Base-by-base conservation (phyloP, 37 sponge, comb jelly and placozoan genomes). In the Theonella swinhoei region DNA sequence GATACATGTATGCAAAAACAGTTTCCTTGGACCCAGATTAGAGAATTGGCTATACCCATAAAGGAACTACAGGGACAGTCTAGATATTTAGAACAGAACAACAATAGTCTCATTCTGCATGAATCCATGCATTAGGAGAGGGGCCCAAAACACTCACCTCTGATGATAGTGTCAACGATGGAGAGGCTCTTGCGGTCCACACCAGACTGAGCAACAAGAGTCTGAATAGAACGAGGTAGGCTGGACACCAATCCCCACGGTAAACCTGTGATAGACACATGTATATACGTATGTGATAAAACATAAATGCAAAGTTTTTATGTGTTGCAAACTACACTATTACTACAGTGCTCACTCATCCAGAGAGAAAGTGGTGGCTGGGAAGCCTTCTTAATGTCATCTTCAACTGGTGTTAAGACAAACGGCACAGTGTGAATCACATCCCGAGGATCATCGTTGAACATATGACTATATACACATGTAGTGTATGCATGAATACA, bases 321-420 rank as follows among this genome's bases (percentile, higher is more conserved):
- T 66, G n/a, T n/a, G n/a, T n/a, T n/a, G n/a, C 78, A 62, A 24
- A 35, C 74, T 67, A 11, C 68, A 67, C 20, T 67, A 67, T 20
- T 17, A n/a, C n/a, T n/a, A n/a, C n/a, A n/a, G 25, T 17, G 70
- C 90, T 74, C 58, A 89, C 90, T 4, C 83, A 77, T 88, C 88
- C 88, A 88, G 4, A 82, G 64, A 3, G 82, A 64, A 42, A 88
- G 66, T 0, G 83, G 88, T 23, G 58, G 5, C 24, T 81, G 82
- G 3, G 67, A 35, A 28, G 81, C 76, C 78, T 70, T 88, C 34
- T 35, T 31, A 25, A 36, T 7, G 40, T 11, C 28, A 1, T 36
- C 82, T 22, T 72, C 39, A 7, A 32, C 73, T 22, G 58, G 76
- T 2, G 3, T 33, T 59, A 22, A 39, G 9, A 43, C 64, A 83